A percentile compares a stretch with the other conserved stretches of the same genome.
These are phyloP conservation scores for Pseudomyrmex pallidus DNA, from an alignment of 1,140 invertebrate species.

Conservation along the genomic window DNA sequence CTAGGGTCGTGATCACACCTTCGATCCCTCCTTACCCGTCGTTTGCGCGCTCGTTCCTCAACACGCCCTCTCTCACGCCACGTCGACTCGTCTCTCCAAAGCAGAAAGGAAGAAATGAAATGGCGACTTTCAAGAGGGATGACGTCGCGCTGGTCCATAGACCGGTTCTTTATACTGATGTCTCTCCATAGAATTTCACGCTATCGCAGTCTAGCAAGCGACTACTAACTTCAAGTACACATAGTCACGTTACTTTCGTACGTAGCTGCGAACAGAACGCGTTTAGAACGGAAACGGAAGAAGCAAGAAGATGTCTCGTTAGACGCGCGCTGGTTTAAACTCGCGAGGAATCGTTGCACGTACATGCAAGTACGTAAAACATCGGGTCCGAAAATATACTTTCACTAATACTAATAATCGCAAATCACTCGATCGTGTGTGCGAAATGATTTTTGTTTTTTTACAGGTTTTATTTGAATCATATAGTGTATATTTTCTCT, in stretches of 20 bases:
- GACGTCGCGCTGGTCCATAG: slow-evolving; percentile 7
- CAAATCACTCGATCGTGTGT: no score
- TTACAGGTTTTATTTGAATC: background rate
- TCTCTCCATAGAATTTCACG: slow-evolving; percentile 12
- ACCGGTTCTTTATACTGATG: background rate
- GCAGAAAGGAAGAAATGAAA: slow-evolving; percentile 53
- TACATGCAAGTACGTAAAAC: background rate
- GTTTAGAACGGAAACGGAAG: background rate
- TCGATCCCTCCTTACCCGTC: slow-evolving; percentile 47
- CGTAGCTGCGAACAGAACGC: background rate
- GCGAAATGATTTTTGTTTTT: no score
- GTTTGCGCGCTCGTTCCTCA: slow-evolving; percentile 29
- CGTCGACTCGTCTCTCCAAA: slow-evolving; percentile 14
- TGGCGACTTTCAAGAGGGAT: slow-evolving; percentile 46
- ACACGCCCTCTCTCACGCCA: slow-evolving; percentile 38
- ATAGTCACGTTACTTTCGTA: background rate
- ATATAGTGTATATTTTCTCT: background rate
- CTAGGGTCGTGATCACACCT: slow-evolving; percentile 47
- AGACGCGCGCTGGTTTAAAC: background rate
- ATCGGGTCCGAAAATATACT: no score
- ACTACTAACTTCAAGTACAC: slow-evolving; percentile 7
- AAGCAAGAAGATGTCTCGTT: background rate
- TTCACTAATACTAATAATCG: no score
- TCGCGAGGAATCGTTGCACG: no score
- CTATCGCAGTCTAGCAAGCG: background rate